Evolutionary conservation across 1,140 invertebrate species (phyloP).

Genomic region (Camponotus floridanus): DNA sequence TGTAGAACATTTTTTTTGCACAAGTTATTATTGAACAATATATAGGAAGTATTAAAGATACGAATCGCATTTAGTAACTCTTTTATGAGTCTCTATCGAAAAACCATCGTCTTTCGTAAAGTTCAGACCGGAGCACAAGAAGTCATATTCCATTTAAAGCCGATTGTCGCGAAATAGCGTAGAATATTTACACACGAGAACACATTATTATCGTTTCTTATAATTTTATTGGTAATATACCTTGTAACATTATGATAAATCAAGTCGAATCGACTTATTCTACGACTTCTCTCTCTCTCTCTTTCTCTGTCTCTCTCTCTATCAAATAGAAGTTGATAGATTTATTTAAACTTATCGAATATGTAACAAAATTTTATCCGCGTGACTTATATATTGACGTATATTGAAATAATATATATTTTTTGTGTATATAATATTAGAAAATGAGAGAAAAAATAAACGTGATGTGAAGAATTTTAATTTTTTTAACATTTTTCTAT

Average conservation of each 20-base stretch:
- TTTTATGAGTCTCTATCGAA: constrained; percentile 49
- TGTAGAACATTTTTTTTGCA: neutral
- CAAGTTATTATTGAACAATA: constrained; percentile 17
- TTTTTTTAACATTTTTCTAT: neutral
- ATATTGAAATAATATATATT: neutral
- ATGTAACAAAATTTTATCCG: neutral
- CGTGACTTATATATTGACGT: neutral
- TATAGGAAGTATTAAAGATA: constrained; percentile 28
- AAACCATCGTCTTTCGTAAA: constrained; percentile 33
- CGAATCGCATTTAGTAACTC: constrained; percentile 8
- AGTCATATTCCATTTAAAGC: constrained; percentile 28
- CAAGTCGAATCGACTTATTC: neutral
- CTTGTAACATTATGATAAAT: constrained; percentile 1
- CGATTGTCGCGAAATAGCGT: constrained; percentile 22
- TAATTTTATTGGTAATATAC: constrained; percentile 10
- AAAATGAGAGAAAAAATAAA: neutral
- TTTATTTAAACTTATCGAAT: neutral
- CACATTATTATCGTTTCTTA: constrained; percentile 25
- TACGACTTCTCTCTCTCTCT: neutral
- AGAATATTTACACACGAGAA: constrained; percentile 39
- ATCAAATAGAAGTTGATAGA: constrained; percentile 10
- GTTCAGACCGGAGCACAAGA: constrained; percentile 21
- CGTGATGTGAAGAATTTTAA: neutral
- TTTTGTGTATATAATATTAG: neutral
- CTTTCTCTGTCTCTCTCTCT: too few species aligned